phyloP scores from a whole-genome alignment of 1,140 invertebrate genomes.

The Temnothorax curvispinosus region DNA sequence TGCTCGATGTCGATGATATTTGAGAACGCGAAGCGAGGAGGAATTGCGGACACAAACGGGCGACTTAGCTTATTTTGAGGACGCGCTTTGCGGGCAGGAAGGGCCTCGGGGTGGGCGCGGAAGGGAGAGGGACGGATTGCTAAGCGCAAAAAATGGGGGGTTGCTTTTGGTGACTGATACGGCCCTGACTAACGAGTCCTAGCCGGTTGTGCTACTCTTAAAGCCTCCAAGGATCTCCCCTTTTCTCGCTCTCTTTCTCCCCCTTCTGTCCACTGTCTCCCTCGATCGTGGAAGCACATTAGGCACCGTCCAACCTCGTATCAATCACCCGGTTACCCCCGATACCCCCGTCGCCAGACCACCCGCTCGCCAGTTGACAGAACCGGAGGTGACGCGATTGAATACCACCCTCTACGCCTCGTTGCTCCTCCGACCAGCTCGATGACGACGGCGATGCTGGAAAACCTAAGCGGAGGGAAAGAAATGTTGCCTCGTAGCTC shows the following conservation, averaged over 20 bases:
- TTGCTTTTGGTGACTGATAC: conserved; percentile 83
- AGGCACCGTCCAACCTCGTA: conserved; percentile 82
- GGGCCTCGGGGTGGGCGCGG: not conserved
- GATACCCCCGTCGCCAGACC: conserved; percentile 51
- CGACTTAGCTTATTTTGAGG: conserved; percentile 82
- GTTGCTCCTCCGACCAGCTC: conserved; percentile 15
- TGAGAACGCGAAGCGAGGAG: conserved; percentile 28
- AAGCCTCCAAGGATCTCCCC: conserved; percentile 80
- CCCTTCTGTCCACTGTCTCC: conserved; percentile 50
- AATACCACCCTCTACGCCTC: conserved; percentile 73
- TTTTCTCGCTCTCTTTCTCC: conserved; percentile 61
- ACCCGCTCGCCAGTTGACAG: conserved; percentile 75
- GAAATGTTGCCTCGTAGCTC: conserved; percentile 53
- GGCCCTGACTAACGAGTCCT: conserved; percentile 82
- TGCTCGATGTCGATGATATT: not conserved
- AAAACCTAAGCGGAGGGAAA: conserved; percentile 51
- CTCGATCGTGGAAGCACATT: conserved; percentile 75
- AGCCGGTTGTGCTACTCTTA: conserved; percentile 81
- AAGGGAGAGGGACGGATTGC: conserved; percentile 48
- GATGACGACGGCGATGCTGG: conserved; percentile 53
- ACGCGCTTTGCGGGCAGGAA: conserved; percentile 50
- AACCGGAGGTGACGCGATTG: conserved; percentile 83
- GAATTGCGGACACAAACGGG: conserved; percentile 79
- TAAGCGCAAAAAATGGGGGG: conserved; percentile 79
- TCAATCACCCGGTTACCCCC: conserved; percentile 80